Evolutionary conservation across 2,888 invertebrate species (phyloP).

Genomic region (Acronicta aceris): DNA sequence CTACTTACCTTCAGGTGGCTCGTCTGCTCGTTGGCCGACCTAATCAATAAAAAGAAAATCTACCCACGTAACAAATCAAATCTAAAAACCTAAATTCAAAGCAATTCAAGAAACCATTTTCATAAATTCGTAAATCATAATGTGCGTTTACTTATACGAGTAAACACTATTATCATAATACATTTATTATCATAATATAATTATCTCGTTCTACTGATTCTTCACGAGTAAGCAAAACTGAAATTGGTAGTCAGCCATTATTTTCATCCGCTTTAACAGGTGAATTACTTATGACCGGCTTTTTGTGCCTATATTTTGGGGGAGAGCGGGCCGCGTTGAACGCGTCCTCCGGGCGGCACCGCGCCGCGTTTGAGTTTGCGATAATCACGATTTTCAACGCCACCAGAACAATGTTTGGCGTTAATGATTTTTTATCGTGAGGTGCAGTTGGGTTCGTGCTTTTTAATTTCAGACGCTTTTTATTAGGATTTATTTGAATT

Average conservation of each 20-base stretch:
- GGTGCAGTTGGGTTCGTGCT: slow-evolving; percentile 37
- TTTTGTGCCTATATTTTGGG: slow-evolving; percentile 55
- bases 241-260: slow-evolving; percentile 50
- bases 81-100: too few species aligned
- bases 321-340: slow-evolving; percentile 29
- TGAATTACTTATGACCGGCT: slow-evolving; percentile 60
- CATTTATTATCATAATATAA: slow-evolving; percentile 48
- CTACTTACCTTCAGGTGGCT: too few species aligned
- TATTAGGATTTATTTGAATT: slow-evolving; percentile 30
- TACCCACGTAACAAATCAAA: too few species aligned
- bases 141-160: too few species aligned
- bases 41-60: too few species aligned
- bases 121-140: too few species aligned
- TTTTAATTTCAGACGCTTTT: slow-evolving; percentile 35
- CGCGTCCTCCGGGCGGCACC: too few species aligned
- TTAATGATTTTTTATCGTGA: slow-evolving; percentile 52
- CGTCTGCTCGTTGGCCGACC: too few species aligned
- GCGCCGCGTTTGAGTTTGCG: slow-evolving; percentile 60
- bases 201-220: slow-evolving; percentile 38
- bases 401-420: slow-evolving; percentile 57
- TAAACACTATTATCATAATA: slow-evolving; percentile 31
- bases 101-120: too few species aligned
- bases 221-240: slow-evolving; percentile 48
- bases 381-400: slow-evolving; percentile 68
- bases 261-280: slow-evolving; percentile 50